Evolutionary conservation across 2,797 vertebrate species (phyloP), one percentile per base, ranked within the genome.

Genomic region (Triplophysa bombifrons): DNA sequence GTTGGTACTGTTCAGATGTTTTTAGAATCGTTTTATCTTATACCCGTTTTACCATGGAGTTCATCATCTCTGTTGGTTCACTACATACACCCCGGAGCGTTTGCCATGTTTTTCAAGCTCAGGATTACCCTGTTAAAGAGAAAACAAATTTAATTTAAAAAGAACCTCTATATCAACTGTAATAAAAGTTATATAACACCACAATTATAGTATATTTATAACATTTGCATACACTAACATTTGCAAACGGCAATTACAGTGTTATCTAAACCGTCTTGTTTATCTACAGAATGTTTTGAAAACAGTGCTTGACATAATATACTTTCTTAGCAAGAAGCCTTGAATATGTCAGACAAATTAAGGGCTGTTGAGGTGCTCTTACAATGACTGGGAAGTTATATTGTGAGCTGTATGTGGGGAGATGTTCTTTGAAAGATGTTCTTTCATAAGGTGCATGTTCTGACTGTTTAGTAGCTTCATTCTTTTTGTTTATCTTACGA

Each of bases 341-440:
- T 60, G 6, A 60, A 14, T 60, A 27, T 60, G 13, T 5, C 22
- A 60, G 58, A 60, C 16, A 64, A 60, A 60, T 22, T 34, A 4
- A 68, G 56, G 51, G 1, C n/a, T 55, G 55, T 50, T 58, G 14
- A 65, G 30, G 4, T 20, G 19, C 17, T 78, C 81, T 83, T 83
- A 85, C 84, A 6, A 76, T 65, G 51, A 63, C 58, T 19, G 74
- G 51, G 38, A 56, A 44, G 41, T 30, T 72, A 5, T 73, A 77
- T 34, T 85, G 78, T n/a, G 76, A 63, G 44, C 67, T 76, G 34
- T 84, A 85, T 16, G 68, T 44, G 38, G 85, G 82, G 22, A 64
- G 74, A 73, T 86, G 88, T 75, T 89, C 88, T 72, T 77, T 48
- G 53, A 76, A 77, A 17, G 78, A 66, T 8, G 74, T 85, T 74